These are phyloP conservation scores for Schlechtendalia chinensis DNA, from an alignment of 1,140 invertebrate genomes.

Conservation along the genomic window DNA sequence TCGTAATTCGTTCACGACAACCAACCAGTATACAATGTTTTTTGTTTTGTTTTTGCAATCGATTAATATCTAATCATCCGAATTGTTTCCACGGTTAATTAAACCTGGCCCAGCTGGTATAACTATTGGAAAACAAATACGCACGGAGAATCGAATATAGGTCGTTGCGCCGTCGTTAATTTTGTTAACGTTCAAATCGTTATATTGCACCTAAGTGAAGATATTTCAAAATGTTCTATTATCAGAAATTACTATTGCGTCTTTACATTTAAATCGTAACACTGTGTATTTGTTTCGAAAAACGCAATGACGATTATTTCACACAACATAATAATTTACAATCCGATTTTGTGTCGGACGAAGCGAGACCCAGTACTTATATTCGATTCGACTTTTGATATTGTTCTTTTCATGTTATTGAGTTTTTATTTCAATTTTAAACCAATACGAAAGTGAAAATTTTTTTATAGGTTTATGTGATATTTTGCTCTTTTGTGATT, in stretches of 20 bases:
- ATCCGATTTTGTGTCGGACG: too few relatives aligned
- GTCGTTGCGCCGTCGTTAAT: constrained; percentile 11
- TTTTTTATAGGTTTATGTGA: too few relatives aligned
- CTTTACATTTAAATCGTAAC: constrained; percentile 9
- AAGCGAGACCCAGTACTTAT: too few relatives aligned
- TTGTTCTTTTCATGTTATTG: too few relatives aligned
- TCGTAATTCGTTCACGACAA: background rate
- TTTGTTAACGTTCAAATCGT: background rate
- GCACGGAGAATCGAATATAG: background rate
- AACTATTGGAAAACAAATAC: background rate
- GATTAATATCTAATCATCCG: constrained; percentile 10
- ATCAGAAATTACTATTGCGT: background rate
- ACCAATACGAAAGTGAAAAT: too few relatives aligned
- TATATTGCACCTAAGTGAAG: background rate
- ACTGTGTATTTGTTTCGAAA: too few relatives aligned
- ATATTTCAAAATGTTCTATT: background rate
- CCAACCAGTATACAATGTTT: background rate
- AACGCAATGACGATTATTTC: too few relatives aligned
- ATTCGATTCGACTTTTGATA: too few relatives aligned
- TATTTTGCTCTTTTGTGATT: constrained; percentile 1
- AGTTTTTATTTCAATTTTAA: too few relatives aligned
- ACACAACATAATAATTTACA: too few relatives aligned
- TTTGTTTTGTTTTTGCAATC: background rate
- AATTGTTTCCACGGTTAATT: constrained; percentile 15
- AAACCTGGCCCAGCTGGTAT: background rate